phyloP scores from a whole-genome alignment of 2,888 invertebrate species.

The Quadroppia sp. region DNA sequence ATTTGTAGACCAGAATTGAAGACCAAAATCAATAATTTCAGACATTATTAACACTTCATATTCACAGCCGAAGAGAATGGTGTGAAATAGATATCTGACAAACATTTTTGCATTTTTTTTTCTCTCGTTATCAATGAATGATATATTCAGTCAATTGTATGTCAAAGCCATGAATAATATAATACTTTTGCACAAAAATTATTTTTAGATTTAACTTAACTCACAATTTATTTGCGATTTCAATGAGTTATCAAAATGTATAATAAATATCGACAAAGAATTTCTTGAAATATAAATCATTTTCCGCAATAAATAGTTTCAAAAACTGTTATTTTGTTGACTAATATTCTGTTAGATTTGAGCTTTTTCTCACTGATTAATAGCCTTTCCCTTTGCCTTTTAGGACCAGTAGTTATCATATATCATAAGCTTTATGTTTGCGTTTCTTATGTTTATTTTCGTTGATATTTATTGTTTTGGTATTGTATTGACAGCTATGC shows the following conservation, averaged over 20 bases:
- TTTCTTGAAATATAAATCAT: no score
- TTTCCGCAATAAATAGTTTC: no score
- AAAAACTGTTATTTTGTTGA: no score
- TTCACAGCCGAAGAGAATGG: not conserved
- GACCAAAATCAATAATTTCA: constrained; percentile 5
- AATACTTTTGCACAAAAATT: not conserved
- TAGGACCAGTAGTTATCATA: constrained; percentile 20
- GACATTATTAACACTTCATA: not conserved
- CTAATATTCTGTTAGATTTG: no score
- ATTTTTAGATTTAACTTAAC: not conserved
- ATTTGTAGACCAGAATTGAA: not conserved
- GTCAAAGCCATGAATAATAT: not conserved
- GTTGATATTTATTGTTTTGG: not conserved
- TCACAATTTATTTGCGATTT: not conserved
- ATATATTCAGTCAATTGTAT: not conserved
- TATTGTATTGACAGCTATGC: constrained; percentile 49
- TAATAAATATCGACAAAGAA: not conserved
- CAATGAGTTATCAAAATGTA: not conserved
- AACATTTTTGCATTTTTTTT: not conserved
- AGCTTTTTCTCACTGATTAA: not conserved
- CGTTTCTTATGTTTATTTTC: constrained; percentile 10
- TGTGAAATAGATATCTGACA: not conserved
- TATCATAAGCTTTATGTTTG: constrained; percentile 27
- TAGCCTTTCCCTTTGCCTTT: not conserved
- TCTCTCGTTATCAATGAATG: no score